These are phyloP conservation scores for Rhynchonema sp. DNA, from an alignment of 2,888 invertebrate genomes.

Conservation along the genomic window DNA sequence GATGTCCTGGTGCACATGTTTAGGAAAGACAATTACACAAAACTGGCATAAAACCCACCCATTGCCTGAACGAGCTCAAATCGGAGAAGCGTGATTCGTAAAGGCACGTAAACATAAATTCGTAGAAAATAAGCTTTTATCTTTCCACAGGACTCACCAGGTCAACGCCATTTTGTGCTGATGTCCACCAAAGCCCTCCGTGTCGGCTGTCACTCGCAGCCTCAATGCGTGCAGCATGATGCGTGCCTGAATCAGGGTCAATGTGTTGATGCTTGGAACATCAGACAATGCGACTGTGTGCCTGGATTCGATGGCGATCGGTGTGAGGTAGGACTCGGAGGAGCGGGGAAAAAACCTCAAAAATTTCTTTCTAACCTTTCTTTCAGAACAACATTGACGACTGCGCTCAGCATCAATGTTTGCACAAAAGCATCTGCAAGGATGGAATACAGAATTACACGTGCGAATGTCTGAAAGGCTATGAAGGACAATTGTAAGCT, in stretches of 20 bases:
- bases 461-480: not conserved
- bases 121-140: too few species aligned
- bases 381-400: conserved; percentile 5
- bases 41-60: too few species aligned
- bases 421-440: conserved; percentile 12
- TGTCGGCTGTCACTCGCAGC: not conserved
- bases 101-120: too few species aligned
- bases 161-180: not conserved
- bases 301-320: not conserved
- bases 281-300: not conserved
- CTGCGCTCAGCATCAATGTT: conserved; percentile 30
- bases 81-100: too few species aligned
- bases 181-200: not conserved
- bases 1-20: too few species aligned
- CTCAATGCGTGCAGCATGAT: not conserved
- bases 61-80: too few species aligned
- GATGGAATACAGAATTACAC: not conserved
- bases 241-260: not conserved
- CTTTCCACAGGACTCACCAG: not conserved
- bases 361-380: not conserved
- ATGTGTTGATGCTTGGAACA: not conserved
- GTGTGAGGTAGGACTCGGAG: too few species aligned
- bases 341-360: not conserved
- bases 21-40: too few species aligned
- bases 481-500: not conserved